These are phyloP conservation scores for Scleropages formosus DNA, from an alignment of 2,797 vertebrate species.

Conservation along the genomic window DNA sequence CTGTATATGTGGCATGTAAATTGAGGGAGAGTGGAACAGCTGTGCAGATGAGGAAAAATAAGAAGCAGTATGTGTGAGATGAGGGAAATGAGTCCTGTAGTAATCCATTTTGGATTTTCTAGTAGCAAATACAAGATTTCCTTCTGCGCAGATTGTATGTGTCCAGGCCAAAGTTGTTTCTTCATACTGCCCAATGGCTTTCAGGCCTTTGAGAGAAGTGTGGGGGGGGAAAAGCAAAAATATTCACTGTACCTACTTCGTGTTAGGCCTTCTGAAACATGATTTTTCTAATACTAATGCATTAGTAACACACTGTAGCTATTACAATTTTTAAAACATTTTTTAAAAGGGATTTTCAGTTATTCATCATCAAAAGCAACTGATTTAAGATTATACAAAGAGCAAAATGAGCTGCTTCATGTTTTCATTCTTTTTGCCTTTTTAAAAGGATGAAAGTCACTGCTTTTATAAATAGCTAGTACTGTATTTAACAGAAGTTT, in stretches of 20 bases:
- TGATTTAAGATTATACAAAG: background rate
- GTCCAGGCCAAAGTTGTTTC: background rate
- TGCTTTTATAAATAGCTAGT: slow-evolving; percentile 5
- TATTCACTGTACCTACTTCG: background rate
- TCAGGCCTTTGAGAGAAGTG: background rate
- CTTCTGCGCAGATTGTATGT: background rate
- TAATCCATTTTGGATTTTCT: background rate
- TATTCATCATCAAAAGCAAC: slow-evolving; percentile 5
- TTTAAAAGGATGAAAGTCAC: slow-evolving; percentile 22
- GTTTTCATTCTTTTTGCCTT: slow-evolving; percentile 13
- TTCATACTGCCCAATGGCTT: background rate
- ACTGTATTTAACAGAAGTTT: slow-evolving; percentile 16
- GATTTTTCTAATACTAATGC: background rate
- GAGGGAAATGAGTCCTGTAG: background rate
- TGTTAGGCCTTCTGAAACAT: background rate
- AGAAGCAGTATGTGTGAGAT: background rate
- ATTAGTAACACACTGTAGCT: background rate
- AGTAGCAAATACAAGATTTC: too few relatives aligned
- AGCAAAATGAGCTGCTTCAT: slow-evolving; percentile 4
- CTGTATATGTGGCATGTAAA: slow-evolving; percentile 27
- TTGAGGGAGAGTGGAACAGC: slow-evolving; percentile 2
- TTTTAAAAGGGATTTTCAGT: slow-evolving; percentile 16
- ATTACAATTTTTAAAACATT: background rate
- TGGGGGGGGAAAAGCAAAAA: background rate
- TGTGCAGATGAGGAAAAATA: background rate